Percentiles rank a stretch among this genome's conserved stretches.
These are phyloP conservation scores for Phocoena sinus DNA, from an alignment of 2,113 vertebrate genomes.

Conservation along the genomic window DNA sequence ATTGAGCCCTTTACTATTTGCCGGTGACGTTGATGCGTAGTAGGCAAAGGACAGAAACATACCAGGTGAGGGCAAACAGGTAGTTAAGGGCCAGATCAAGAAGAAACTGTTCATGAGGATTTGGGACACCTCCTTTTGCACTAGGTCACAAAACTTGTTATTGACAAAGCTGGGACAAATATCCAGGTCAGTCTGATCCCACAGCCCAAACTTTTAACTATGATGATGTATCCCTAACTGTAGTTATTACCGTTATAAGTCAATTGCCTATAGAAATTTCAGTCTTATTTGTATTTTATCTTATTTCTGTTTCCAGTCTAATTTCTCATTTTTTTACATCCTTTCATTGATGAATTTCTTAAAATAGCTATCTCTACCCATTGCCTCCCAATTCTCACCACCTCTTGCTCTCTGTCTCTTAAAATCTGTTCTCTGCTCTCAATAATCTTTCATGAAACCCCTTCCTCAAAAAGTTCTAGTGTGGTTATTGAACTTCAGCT, in stretches of 20 bases:
- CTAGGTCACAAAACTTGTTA: background rate
- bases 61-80: background rate
- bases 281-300: background rate
- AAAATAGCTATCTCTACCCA: background rate
- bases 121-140: background rate
- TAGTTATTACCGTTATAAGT: background rate
- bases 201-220: background rate
- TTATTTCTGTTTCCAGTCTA: background rate
- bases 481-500: background rate
- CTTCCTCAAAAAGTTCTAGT: background rate
- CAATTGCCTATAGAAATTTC: background rate
- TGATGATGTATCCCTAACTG: background rate
- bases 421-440: background rate
- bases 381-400: background rate
- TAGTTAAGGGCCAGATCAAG: background rate
- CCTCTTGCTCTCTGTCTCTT: background rate
- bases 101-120: background rate
- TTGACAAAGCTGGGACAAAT: background rate
- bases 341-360: background rate
- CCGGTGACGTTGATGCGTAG: background rate
- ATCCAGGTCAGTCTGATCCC: background rate
- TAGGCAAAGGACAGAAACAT: background rate
- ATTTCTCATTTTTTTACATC: background rate
- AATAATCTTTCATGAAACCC: background rate
- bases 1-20: background rate